These are phyloP conservation scores for Notolepis coatsorum DNA, from an alignment of 2,797 vertebrate species.

Conservation along the genomic window DNA sequence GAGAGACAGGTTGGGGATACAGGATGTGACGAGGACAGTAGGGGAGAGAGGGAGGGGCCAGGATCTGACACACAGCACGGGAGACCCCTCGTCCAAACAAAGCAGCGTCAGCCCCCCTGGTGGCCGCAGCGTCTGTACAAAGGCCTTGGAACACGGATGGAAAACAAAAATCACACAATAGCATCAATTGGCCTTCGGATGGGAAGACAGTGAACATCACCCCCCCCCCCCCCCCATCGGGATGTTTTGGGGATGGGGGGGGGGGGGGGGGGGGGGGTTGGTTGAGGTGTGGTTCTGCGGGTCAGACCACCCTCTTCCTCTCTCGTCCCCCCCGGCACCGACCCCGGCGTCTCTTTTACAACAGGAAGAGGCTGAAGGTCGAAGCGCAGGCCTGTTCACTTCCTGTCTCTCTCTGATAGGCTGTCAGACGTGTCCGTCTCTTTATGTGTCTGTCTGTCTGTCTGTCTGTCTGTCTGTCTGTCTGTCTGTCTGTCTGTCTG, in stretches of 20 bases:
- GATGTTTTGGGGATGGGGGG: slow-evolving; percentile 56
- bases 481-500: not conserved
- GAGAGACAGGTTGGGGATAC: too few species aligned
- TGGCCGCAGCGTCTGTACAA: too few species aligned
- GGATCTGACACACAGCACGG: too few species aligned
- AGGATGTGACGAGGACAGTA: too few species aligned
- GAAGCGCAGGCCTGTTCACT: slow-evolving; percentile 63
- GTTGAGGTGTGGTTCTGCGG: slow-evolving; percentile 59
- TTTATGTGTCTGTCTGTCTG: not conserved
- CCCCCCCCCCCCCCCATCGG: slow-evolving; percentile 28
- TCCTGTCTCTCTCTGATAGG: slow-evolving; percentile 68
- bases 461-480: not conserved
- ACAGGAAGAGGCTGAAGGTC: slow-evolving; percentile 74
- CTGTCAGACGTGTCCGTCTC: not conserved
- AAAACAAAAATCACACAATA: slow-evolving; percentile 74
- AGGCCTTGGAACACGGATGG: slow-evolving; percentile 46
- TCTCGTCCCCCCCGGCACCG: slow-evolving; percentile 55
- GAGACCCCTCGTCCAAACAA: slow-evolving; percentile 31
- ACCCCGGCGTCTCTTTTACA: slow-evolving; percentile 52
- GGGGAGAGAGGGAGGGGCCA: not conserved
- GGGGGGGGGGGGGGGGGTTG: not conserved
- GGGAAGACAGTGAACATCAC: slow-evolving; percentile 57
- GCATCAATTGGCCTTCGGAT: slow-evolving; percentile 20
- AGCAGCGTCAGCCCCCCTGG: slow-evolving; percentile 39
- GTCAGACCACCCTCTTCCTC: slow-evolving; percentile 61